A percentile compares a stretch with the other conserved stretches of the same genome.
Evolutionary conservation across 2,888 invertebrate species (phyloP).

Genomic region (Oscheius myriophilus): DNA sequence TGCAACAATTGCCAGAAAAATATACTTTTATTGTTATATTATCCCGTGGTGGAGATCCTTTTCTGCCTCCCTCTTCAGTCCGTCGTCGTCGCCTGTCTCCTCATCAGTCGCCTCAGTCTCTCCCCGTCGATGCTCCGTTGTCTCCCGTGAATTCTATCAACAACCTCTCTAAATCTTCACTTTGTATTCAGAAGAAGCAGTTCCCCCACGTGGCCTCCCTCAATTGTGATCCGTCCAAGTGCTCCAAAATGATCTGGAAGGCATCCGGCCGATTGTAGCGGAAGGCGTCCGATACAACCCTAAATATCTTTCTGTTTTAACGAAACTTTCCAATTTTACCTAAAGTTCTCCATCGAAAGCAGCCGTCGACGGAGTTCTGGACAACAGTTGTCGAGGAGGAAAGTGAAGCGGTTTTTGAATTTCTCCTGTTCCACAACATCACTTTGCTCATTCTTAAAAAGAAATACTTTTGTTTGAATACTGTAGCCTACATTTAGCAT

Average conservation of each 20-base stretch:
- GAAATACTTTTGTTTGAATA: background rate
- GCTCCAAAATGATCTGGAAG: slow-evolving; percentile 42
- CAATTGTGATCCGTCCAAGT: slow-evolving; percentile 41
- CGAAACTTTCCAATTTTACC: slow-evolving; percentile 18
- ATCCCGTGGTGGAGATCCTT: too few relatives aligned
- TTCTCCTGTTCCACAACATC: slow-evolving; percentile 44
- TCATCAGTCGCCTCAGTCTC: slow-evolving; percentile 36
- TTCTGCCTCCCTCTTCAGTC: background rate
- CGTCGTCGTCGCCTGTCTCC: slow-evolving; percentile 39
- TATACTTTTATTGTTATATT: too few relatives aligned
- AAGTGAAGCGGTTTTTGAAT: slow-evolving; percentile 45
- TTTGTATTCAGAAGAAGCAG: background rate
- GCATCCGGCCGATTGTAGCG: slow-evolving; percentile 49
- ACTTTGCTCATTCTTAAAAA: slow-evolving; percentile 43
- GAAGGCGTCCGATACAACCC: slow-evolving; percentile 51
- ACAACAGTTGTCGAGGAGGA: slow-evolving; percentile 51
- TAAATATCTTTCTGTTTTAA: background rate
- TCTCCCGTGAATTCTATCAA: slow-evolving; percentile 52
- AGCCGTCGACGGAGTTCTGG: slow-evolving; percentile 38
- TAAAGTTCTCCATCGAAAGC: slow-evolving; percentile 43
- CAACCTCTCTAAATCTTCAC: slow-evolving; percentile 32
- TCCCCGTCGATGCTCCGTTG: slow-evolving; percentile 35
- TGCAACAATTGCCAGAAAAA: too few relatives aligned
- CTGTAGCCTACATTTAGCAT: slow-evolving; percentile 23
- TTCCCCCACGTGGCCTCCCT: slow-evolving; percentile 35